A percentile compares a stretch with the other conserved stretches of the same genome.
phyloP scores from a whole-genome alignment of 2,888 invertebrate species.

The Pegoplata infirma region DNA sequence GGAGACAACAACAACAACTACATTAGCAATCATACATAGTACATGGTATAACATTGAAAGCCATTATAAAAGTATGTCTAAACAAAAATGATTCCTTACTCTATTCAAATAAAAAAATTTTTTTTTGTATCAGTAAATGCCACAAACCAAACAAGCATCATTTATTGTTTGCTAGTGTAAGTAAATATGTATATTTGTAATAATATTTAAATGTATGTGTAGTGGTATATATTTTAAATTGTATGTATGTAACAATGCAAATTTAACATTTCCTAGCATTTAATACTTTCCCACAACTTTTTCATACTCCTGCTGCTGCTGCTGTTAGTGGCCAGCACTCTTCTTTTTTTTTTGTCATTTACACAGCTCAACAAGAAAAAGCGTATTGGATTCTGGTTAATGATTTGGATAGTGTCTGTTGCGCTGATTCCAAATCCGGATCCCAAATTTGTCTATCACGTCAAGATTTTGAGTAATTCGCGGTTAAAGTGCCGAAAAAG shows the following conservation, averaged over 20 bases:
- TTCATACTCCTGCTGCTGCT: background rate
- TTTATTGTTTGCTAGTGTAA: constrained; percentile 17
- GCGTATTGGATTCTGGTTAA: too few species aligned
- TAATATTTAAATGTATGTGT: background rate
- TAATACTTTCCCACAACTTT: background rate
- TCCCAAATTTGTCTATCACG: too few species aligned
- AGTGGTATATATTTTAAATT: background rate
- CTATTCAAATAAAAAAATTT: background rate
- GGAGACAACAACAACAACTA: background rate
- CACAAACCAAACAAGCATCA: constrained; percentile 46
- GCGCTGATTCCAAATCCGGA: too few species aligned
- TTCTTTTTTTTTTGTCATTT: background rate
- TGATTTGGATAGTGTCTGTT: too few species aligned
- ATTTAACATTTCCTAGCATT: background rate
- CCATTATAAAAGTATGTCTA: constrained; percentile 26
- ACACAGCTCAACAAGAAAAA: too few species aligned
- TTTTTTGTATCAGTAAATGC: constrained; percentile 30
- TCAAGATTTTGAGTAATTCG: too few species aligned
- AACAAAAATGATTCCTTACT: constrained; percentile 7
- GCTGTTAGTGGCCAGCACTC: background rate
- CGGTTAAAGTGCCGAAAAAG: too few species aligned
- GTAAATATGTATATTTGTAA: background rate
- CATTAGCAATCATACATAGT: background rate
- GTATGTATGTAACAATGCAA: background rate
- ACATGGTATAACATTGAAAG: constrained; percentile 11